phyloP scores from a whole-genome alignment of 64 coral and sea anemone genomes.

The Orbicella faveolata region DNA sequence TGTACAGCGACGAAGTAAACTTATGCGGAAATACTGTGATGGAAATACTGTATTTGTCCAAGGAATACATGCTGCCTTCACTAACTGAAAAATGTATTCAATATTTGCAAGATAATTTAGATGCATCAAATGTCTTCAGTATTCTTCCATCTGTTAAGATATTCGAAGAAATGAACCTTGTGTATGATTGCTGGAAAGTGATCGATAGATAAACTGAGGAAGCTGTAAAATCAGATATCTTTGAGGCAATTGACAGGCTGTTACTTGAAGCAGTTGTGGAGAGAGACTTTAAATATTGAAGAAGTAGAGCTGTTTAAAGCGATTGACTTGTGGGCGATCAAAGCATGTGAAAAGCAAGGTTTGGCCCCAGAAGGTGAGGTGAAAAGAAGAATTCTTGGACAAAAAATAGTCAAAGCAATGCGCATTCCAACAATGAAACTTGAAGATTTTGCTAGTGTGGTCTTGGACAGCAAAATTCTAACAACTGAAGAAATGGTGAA shows the following conservation, averaged over 20 bases:
- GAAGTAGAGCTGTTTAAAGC: slow-evolving; percentile 59
- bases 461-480: slow-evolving; percentile 56
- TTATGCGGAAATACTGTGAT: slow-evolving; percentile 32
- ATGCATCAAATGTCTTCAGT: slow-evolving; percentile 44
- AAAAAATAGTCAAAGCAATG: slow-evolving; percentile 37
- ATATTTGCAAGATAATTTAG: slow-evolving; percentile 34
- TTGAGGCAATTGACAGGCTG: slow-evolving; percentile 33
- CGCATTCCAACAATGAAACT: slow-evolving; percentile 66
- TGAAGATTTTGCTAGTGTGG: slow-evolving; percentile 43
- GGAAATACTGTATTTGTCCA: slow-evolving; percentile 49
- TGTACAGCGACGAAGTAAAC: slow-evolving; percentile 57
- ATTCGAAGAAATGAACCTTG: slow-evolving; percentile 38
- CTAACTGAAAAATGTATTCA: slow-evolving; percentile 41
- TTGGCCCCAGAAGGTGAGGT: slow-evolving; percentile 15
- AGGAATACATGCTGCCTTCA: slow-evolving; percentile 46
- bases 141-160: slow-evolving; percentile 30
- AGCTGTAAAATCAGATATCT: slow-evolving; percentile 17
- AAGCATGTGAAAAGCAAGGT: slow-evolving; percentile 10
- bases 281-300: slow-evolving; percentile 62
- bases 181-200: slow-evolving; percentile 47
- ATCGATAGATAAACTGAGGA: slow-evolving; percentile 54
- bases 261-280: slow-evolving; percentile 42
- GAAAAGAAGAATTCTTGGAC: slow-evolving; percentile 49
- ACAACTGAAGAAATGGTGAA: slow-evolving; percentile 43
- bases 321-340: slow-evolving; percentile 59